Conservation (phyloP, 2,888 invertebrate genomes). For the Epirrita christyi region DNA sequence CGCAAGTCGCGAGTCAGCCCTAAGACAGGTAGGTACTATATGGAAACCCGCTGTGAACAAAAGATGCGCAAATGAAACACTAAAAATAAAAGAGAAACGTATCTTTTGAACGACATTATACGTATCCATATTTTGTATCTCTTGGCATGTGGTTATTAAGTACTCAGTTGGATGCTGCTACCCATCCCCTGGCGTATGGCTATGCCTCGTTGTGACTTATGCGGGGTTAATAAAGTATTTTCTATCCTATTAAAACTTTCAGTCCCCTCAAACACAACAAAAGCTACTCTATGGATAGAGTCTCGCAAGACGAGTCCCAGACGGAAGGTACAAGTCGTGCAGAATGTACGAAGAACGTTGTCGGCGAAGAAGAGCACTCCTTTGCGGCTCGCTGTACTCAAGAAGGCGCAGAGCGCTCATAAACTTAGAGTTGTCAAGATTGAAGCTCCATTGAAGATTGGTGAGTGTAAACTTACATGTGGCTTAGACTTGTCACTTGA, state of each 20-base stretch:
- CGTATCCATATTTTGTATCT: too few species aligned
- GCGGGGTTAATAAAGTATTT: too few species aligned
- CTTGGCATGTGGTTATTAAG: too few species aligned
- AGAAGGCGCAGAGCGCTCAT: slow-evolving; percentile 46
- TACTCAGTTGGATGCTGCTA: too few species aligned
- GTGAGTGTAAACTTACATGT: slow-evolving; percentile 44
- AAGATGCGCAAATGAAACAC: too few species aligned
- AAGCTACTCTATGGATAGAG: slow-evolving; percentile 71
- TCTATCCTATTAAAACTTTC: too few species aligned
- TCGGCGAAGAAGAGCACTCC: slow-evolving; percentile 47
- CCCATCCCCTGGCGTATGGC: too few species aligned
- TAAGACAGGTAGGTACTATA: slow-evolving; percentile 4
- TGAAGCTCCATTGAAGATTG: slow-evolving; percentile 57
- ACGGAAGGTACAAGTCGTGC: slow-evolving; percentile 3
- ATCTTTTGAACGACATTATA: too few species aligned
- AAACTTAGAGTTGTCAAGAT: slow-evolving; percentile 57
- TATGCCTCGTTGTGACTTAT: too few species aligned
- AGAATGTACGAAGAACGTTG: neutral
- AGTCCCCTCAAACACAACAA: slow-evolving; percentile 48
- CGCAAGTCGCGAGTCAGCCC: neutral
- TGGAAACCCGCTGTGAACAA: too few species aligned
- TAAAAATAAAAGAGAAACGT: too few species aligned
- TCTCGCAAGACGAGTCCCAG: slow-evolving; percentile 52
- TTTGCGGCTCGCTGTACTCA: slow-evolving; percentile 55
- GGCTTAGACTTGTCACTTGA: too few species aligned